Base-by-base conservation (phyloP, 2,888 invertebrate species). In the Cryptus armator region DNA sequence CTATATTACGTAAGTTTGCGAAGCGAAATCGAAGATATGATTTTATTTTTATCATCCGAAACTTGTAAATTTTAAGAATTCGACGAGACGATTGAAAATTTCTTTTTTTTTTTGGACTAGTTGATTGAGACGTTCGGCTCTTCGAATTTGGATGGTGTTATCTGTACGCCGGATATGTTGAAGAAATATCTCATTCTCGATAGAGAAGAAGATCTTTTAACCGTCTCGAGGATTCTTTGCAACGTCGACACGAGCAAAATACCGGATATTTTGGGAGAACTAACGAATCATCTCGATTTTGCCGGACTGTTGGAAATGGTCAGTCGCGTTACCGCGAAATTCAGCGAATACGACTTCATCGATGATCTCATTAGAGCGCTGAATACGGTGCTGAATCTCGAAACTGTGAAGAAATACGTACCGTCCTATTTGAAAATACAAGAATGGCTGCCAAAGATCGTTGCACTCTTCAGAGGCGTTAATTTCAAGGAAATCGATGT, bases 231-330 rank as follows among this genome's bases (percentile, higher is more conserved):
- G 16, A 93, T 92, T 48, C 88, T 95, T 5, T 95, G 95, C 86
- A 90, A 92, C 3, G 88, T 94, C 48, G 91, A 94, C 2, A 90
- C 92, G 44, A 91, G 91, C 2, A 92, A 94, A 3, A 87, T 95
- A 67, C 94, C 95, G 70, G 93, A 91, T 51, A 93, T 95, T 84
- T 86, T 95, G 3, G 93, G 94, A 78, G 94, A 94, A 71, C 83
- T 95, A 5, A 80, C 95, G 56, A 90, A 94, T 72, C 94, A 95
- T 89, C 90, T 95, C 2, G 94, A 96, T 89, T 94, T 95, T 83
- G 93, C 91, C n/a, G 95, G 95, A 89, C 94, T 95, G 88, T 86
- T 95, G 75, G 94, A 93, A 85, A 95, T 95, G 95, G 95, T 95
- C 44, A 90, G 91, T 78, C 91, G 92, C 0, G 92, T 87, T 1